A percentile compares a stretch with the other conserved stretches of the same genome.
Conservation (phyloP, 2,113 vertebrate species). For the Ceyx cyanopectus region DNA sequence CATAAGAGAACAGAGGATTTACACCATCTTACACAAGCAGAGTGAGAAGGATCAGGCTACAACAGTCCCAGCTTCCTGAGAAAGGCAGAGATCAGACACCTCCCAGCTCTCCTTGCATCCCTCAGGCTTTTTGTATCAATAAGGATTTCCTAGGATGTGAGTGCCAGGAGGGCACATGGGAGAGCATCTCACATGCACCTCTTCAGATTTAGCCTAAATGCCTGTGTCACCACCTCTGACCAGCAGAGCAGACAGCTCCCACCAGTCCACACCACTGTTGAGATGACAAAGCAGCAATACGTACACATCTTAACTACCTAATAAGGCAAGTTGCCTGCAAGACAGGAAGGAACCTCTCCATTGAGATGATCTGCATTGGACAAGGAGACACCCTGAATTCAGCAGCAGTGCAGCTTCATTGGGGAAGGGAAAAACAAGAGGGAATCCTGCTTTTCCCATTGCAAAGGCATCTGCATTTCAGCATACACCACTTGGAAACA, state of each 20-base stretch:
- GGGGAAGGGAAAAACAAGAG: neutral
- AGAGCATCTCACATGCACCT: neutral
- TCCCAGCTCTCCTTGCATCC: neutral
- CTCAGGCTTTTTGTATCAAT: neutral
- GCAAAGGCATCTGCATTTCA: neutral
- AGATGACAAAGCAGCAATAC: neutral
- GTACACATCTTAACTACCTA: slow-evolving; percentile 12
- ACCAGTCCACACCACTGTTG: neutral
- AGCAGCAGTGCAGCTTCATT: fast-evolving
- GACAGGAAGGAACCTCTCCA: neutral
- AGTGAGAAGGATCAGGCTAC: neutral
- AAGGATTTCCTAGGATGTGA: neutral
- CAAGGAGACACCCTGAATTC: neutral
- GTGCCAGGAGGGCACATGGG: neutral
- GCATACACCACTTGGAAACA: neutral
- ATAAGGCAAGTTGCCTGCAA: neutral
- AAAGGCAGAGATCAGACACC: neutral
- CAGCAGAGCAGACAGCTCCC: neutral
- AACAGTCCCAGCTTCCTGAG: neutral
- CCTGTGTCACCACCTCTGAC: fast-evolving
- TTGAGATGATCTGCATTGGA: neutral
- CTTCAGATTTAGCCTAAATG: neutral
- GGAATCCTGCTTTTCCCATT: fast-evolving
- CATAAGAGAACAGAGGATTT: neutral
- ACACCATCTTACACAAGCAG: neutral